These are phyloP conservation scores for Lysandra coridon DNA, from an alignment of 2,888 invertebrate species.

Conservation along the genomic window DNA sequence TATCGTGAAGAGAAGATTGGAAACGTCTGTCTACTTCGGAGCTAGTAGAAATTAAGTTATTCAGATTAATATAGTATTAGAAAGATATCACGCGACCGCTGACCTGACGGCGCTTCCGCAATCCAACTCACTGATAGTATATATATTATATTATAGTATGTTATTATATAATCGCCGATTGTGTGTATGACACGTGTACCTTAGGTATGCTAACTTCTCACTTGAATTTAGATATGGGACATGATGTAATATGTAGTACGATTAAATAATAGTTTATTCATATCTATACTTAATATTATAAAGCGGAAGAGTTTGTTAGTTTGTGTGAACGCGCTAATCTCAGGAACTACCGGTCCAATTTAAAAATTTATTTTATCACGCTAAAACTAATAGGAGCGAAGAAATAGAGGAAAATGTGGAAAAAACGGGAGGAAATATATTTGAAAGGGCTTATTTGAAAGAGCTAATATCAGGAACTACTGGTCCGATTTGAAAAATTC, in stretches of 20 bases:
- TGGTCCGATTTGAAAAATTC: no score
- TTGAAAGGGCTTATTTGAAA: no score
- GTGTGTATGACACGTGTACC: background rate
- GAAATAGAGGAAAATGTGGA: no score
- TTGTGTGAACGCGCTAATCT: no score
- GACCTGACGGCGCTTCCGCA: background rate
- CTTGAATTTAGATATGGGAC: no score
- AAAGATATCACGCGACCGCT: slow-evolving; percentile 7
- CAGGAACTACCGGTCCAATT: no score
- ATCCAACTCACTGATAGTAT: background rate
- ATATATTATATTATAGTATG: background rate
- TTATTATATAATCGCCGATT: slow-evolving; percentile 1
- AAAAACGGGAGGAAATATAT: no score
- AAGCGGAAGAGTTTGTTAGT: no score
- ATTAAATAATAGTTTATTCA: background rate
- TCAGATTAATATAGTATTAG: background rate
- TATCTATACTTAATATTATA: no score
- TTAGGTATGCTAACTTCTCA: background rate
- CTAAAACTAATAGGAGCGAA: no score
- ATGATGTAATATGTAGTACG: background rate
- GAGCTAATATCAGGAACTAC: no score
- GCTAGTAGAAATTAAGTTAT: background rate
- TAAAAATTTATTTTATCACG: no score
- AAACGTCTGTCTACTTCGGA: background rate
- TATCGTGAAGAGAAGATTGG: background rate